Evolutionary conservation across 2,113 vertebrate species (phyloP), one percentile per base, ranked within the genome.

Genomic region (Onychostruthus taczanowskii): DNA sequence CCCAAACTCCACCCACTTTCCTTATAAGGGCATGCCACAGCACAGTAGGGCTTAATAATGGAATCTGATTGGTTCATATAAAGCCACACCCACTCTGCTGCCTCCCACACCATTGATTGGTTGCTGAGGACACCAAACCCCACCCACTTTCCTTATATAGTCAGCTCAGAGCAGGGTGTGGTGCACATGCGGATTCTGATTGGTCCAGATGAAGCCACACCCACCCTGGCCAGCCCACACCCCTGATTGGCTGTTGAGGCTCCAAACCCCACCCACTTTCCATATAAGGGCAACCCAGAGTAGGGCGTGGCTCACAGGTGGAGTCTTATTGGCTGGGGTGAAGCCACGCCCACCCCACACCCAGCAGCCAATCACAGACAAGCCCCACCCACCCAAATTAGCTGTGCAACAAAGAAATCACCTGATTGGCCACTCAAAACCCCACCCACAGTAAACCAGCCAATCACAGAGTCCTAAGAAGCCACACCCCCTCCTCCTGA

Each of bases 401-500:
- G 3, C 0, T 6, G 10, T 43, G 6, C 13, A 63, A 1, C 0
- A 41, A 41, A 27, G 2, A 1, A 28, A 30, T 0, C 8, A 6
- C 2, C 18, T 31, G 27, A 63, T 43, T 63, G 62, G 39, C 39
- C 11, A 28, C 9, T 21, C 10, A 3, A 33, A 46, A 8, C 22
- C 64, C 16, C 31, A 5, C 43, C 22, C 31, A 8, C 16, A 26
- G 9, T 2, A 8, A 31, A 3, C 2, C 9, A 16, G 2, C 9
- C 19, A 63, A 43, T 10, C 17, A 9, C 1, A 5, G 11, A 4
- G 11, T 0, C 3, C 11, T 18, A 9, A 13, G 7, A 37, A 7
- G 10, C 63, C 41, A 16, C 30, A 4, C 39, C 19, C 39, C 4
- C 13, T 7, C 18, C 9, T 19, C 12, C 37, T 41, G 18, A 13